These are phyloP conservation scores for Drosophila leonis DNA, from an alignment of 2,888 invertebrate genomes.

Conservation along the genomic window DNA sequence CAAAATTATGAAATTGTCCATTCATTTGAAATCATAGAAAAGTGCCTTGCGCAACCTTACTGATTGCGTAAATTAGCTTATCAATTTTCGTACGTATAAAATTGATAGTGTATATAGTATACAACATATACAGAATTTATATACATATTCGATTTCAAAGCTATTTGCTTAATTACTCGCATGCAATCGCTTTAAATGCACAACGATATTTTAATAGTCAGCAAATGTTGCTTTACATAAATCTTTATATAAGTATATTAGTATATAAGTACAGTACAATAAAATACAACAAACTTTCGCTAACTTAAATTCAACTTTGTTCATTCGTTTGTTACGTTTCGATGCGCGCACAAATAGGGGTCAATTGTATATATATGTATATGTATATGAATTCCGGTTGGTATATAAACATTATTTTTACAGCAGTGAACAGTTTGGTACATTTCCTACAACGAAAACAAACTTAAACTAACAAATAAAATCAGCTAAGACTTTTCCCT, in stretches of 20 bases:
- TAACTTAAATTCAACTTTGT: conserved; percentile 33
- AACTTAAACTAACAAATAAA: not conserved
- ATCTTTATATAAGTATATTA: conserved; percentile 3
- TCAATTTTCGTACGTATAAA: conserved; percentile 32
- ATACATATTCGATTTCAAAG: conserved; percentile 18
- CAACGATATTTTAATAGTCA: conserved; percentile 38
- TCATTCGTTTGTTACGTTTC: conserved; percentile 32
- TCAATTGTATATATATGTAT: conserved; percentile 23
- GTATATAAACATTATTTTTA: conserved; percentile 22
- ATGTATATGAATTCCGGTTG: not conserved
- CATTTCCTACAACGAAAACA: not conserved
- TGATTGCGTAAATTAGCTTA: conserved; percentile 66
- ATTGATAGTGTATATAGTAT: conserved; percentile 8
- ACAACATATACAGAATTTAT: not conserved
- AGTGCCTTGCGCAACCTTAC: conserved; percentile 19
- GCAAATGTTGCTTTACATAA: conserved; percentile 21
- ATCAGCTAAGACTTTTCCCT: not conserved
- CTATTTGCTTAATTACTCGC: not conserved
- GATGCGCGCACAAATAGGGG: not conserved
- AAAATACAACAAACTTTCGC: conserved; percentile 16
- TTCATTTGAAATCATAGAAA: conserved; percentile 34
- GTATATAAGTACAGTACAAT: conserved; percentile 36
- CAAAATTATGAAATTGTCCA: conserved; percentile 35
- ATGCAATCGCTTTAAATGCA: conserved; percentile 14
- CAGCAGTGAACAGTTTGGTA: conserved; percentile 9